These are phyloP conservation scores for Hydractinia echinata DNA, from an alignment of 30 jellyfish, hydroid and myxozoan genomes.

Conservation along the genomic window DNA sequence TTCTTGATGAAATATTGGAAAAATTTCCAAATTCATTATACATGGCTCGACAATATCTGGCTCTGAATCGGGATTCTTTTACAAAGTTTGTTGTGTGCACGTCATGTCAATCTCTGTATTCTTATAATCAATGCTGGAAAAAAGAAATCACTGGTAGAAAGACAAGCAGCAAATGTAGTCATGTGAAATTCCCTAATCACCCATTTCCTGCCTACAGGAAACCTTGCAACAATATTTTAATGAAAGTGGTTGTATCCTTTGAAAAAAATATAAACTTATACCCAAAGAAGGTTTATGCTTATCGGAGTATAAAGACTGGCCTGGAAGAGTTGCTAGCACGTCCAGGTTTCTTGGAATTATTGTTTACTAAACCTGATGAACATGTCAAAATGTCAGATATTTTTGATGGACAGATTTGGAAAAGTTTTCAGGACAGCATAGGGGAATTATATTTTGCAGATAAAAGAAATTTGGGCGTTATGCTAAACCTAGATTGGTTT, in stretches of 20 bases:
- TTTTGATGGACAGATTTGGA: not conserved
- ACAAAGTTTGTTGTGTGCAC: not conserved
- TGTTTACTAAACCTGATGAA: not conserved
- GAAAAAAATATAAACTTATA: not conserved
- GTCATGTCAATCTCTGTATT: not conserved
- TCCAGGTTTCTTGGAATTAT: slow-evolving; percentile 1
- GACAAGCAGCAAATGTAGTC: not conserved
- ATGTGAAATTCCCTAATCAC: not conserved
- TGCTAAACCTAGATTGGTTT: not conserved
- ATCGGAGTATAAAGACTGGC: not conserved
- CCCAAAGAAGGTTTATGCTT: not conserved
- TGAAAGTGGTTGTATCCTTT: not conserved
- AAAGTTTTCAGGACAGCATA: not conserved
- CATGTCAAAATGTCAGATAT: not conserved
- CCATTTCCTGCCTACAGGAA: not conserved
- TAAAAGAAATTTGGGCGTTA: not conserved
- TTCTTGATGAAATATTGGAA: no score
- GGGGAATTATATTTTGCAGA: not conserved
- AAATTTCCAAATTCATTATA: no score
- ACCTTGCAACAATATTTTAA: not conserved
- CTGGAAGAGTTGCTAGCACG: not conserved
- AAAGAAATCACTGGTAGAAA: not conserved
- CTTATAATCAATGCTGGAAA: not conserved
- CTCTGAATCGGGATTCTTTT: not conserved
- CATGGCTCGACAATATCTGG: not conserved